Base-by-base conservation (phyloP, 2,888 invertebrate species). In the Romanomermis culicivorax region DNA sequence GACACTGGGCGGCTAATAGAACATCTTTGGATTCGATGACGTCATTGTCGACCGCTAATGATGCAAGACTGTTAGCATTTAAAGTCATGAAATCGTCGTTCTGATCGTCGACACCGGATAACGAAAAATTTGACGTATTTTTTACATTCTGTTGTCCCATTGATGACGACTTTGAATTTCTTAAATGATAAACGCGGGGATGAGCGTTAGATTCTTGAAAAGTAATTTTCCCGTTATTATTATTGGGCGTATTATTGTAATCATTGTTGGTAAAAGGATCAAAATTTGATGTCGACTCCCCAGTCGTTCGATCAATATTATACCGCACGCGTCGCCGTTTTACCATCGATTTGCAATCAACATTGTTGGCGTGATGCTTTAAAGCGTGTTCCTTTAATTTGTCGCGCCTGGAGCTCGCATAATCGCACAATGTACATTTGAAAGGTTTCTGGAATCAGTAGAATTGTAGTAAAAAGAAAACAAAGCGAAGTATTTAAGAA, bases 351-450 rank as follows among this genome's bases (percentile, higher is more conserved):
- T 17, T 17, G 36, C 36, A 11, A 23, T 36, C 36, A n/a, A n/a
- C 62, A 36, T 65, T 64, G 24, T 63, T 63, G 23, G 65, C 69
- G 60, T 75, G 74, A 60, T 74, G 73, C 58, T 72, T 73, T 48
- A 65, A 59, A 2, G 70, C 64, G 60, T 75, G 75, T 57, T 74
- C 79, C 63, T 79, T 79, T 27, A 80, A 65, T 65, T 80, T 80
- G 68, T 80, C 80, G 24, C 78, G 68, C 52, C 80, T 69, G 1
- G 77, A 77, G 57, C 78, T 78, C 1, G 77, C 76, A 64, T 80
- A 80, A 59, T 78, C 78, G 67, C 80, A 80, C 58, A 75, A 72
- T 17, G 74, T 72, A 64, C 79, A 79, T 54, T 77, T 77, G 68
- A 77, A 78, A 1, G 79, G 77, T 61, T 78, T 77, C 45, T 45